These are phyloP conservation scores for Megalurothrips usitatus DNA, from an alignment of 2,888 invertebrate genomes.

Conservation along the genomic window DNA sequence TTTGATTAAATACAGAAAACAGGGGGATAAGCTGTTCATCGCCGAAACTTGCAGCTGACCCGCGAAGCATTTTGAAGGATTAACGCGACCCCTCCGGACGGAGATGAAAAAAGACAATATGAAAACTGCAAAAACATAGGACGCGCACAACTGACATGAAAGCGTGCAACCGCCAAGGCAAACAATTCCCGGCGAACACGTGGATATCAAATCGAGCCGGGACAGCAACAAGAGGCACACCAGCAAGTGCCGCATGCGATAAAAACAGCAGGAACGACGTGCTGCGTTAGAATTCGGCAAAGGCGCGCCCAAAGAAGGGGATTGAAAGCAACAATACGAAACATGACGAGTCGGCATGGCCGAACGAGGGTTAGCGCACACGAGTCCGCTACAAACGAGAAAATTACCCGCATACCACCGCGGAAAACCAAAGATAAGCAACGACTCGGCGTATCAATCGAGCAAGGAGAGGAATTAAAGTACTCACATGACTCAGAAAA, in stretches of 20 bases:
- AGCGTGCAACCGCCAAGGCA: no score
- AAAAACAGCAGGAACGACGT: background rate
- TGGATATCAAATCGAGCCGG: background rate
- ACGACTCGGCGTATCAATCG: no score
- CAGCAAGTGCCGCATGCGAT: background rate
- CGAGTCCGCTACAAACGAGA: background rate
- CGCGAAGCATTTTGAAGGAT: background rate
- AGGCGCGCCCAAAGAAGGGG: background rate
- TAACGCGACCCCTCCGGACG: no score
- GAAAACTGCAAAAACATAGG: background rate
- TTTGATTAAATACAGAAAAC: background rate
- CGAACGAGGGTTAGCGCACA: background rate
- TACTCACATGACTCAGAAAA: background rate
- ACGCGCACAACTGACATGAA: background rate
- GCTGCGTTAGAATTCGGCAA: background rate
- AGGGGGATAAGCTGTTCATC: background rate
- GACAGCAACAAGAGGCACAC: background rate
- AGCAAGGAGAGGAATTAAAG: no score
- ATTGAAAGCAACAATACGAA: background rate
- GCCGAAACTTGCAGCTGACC: no score
- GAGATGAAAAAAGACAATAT: no score
- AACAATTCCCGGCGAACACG: background rate
- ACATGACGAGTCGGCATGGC: background rate
- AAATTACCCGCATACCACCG: background rate
- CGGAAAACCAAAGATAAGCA: background rate